Conservation (phyloP, 2,888 invertebrate species). For the Cephus rjabovi region DNA sequence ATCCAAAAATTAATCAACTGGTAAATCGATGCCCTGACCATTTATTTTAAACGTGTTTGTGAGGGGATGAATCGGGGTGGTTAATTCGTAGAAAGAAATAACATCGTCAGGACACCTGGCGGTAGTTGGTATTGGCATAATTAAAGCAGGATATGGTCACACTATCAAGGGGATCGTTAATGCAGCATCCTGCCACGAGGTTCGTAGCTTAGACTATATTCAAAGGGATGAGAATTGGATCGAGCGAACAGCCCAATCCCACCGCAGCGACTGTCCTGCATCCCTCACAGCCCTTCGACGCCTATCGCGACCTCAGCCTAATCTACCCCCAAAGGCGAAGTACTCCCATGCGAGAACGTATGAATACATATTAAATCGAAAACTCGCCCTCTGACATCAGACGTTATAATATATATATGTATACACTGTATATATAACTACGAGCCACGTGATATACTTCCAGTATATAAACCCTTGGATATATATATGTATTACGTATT, state of each 20-base stretch:
- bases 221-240: neutral
- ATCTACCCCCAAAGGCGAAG: neutral
- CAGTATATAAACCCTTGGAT: neutral
- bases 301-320: neutral
- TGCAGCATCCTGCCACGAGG: neutral
- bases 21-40: neutral
- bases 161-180: neutral
- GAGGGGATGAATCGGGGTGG: conserved; percentile 13
- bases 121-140: conserved; percentile 24
- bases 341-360: neutral
- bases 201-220: neutral
- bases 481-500: neutral
- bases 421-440: neutral
- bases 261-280: neutral
- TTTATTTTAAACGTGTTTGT: conserved; percentile 14
- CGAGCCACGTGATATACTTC: neutral
- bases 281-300: neutral
- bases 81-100: conserved; percentile 27
- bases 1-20: neutral
- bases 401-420: neutral
- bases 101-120: conserved; percentile 26
- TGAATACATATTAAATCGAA: conserved; percentile 1
- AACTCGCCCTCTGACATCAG: neutral
- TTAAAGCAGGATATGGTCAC: conserved; percentile 22
- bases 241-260: neutral